Evolutionary conservation across 2,888 invertebrate genomes (phyloP).

Genomic region (Ctena decussata): DNA sequence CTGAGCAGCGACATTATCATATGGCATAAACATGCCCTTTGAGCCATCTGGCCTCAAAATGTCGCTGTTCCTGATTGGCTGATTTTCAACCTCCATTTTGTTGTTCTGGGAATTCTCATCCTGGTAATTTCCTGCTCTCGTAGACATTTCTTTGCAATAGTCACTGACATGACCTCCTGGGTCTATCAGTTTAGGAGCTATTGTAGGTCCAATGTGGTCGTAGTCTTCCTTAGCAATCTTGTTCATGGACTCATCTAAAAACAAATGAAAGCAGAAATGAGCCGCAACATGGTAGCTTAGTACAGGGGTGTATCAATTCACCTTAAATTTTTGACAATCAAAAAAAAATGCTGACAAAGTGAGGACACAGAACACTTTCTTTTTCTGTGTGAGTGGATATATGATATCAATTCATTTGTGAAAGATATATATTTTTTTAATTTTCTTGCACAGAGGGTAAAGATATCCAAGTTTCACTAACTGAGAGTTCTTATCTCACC

Average conservation of each 20-base stretch:
- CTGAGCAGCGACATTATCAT: conserved; percentile 37
- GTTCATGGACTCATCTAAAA: conserved; percentile 54
- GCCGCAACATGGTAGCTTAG: too few relatives aligned
- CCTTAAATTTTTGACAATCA: too few relatives aligned
- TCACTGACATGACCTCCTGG: conserved; percentile 27
- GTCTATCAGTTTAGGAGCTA: conserved; percentile 29
- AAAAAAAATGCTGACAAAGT: too few relatives aligned
- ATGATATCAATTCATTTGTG: too few relatives aligned
- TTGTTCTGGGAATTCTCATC: not conserved
- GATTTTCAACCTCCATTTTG: not conserved
- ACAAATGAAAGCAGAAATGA: too few relatives aligned
- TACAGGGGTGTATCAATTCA: too few relatives aligned
- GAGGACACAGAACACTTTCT: too few relatives aligned
- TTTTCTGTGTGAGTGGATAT: too few relatives aligned
- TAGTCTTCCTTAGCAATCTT: conserved; percentile 55
- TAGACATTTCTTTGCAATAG: conserved; percentile 8
- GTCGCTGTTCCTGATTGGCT: not conserved
- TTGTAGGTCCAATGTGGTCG: conserved; percentile 29
- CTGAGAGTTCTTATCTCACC: too few relatives aligned
- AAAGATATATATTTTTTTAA: too few relatives aligned
- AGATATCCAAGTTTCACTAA: too few relatives aligned
- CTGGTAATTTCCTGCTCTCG: not conserved
- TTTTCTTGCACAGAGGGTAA: too few relatives aligned
- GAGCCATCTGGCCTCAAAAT: not conserved
- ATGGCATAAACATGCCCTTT: not conserved